Conservation (phyloP, 1,140 invertebrate species). For the Littorina saxatilis region DNA sequence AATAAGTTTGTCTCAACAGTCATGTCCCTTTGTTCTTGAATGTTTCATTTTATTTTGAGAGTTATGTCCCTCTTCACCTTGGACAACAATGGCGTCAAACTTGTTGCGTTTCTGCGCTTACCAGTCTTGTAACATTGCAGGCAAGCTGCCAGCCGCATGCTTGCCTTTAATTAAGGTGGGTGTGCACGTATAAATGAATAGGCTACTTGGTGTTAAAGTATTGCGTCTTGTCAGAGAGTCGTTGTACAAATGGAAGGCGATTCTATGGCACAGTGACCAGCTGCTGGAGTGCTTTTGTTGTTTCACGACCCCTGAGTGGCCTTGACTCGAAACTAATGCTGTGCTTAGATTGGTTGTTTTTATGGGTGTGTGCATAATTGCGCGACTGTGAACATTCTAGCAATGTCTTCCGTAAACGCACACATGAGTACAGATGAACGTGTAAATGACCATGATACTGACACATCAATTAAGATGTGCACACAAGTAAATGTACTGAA, state of each 20-base stretch:
- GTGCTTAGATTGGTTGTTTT: not conserved
- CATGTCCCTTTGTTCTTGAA: not conserved
- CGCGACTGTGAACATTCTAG: not conserved
- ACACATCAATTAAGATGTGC: too few species aligned
- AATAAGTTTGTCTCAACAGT: too few species aligned
- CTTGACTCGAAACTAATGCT: not conserved
- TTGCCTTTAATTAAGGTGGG: conserved; percentile 24
- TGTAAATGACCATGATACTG: too few species aligned
- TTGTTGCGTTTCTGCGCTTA: conserved; percentile 3
- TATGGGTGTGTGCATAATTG: not conserved
- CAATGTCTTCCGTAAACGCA: too few species aligned
- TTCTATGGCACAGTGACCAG: not conserved
- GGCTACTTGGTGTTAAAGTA: too few species aligned
- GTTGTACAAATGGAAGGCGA: not conserved
- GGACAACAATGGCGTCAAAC: conserved; percentile 35
- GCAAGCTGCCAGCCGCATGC: not conserved
- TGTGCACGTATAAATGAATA: not conserved
- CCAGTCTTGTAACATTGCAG: not conserved
- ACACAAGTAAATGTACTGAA: too few species aligned
- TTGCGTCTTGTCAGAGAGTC: not conserved
- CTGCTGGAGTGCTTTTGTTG: too few species aligned
- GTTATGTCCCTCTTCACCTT: not conserved
- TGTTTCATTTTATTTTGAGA: too few species aligned
- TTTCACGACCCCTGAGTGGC: not conserved
- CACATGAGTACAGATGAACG: too few species aligned